These are phyloP conservation scores for Ceratosolen fusciceps DNA, from an alignment of 1,140 invertebrate species.

Conservation along the genomic window DNA sequence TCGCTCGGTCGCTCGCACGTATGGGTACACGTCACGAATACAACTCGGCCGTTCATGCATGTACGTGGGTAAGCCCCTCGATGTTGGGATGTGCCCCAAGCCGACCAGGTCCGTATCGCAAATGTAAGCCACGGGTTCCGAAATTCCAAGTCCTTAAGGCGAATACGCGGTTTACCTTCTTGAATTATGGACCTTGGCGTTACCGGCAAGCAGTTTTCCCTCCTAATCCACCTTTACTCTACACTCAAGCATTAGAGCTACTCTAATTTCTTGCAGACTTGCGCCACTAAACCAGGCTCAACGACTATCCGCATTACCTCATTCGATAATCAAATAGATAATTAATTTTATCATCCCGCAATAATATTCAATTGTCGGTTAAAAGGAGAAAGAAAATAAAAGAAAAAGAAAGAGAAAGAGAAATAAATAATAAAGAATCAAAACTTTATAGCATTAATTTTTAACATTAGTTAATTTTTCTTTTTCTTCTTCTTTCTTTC, in stretches of 20 bases:
- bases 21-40: background rate
- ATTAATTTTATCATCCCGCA: no score
- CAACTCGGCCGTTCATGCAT: background rate
- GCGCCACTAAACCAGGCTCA: no score
- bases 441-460: no score
- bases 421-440: no score
- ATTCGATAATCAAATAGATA: no score
- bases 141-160: slow-evolving; percentile 23
- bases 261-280: background rate
- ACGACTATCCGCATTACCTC: no score
- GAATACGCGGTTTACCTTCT: slow-evolving; percentile 18
- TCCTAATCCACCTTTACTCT: background rate
- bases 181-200: slow-evolving; percentile 29
- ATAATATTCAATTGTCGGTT: no score
- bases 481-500: no score
- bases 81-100: background rate
- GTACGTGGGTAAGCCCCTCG: slow-evolving; percentile 16
- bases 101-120: slow-evolving; percentile 36
- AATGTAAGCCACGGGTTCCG: slow-evolving; percentile 13
- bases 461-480: no score
- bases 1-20: slow-evolving; percentile 19
- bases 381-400: no score
- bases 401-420: no score
- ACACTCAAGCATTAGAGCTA: no score
- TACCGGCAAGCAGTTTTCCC: background rate